Conservation (phyloP, 2,113 vertebrate species). For the Arothron firmamentum region DNA sequence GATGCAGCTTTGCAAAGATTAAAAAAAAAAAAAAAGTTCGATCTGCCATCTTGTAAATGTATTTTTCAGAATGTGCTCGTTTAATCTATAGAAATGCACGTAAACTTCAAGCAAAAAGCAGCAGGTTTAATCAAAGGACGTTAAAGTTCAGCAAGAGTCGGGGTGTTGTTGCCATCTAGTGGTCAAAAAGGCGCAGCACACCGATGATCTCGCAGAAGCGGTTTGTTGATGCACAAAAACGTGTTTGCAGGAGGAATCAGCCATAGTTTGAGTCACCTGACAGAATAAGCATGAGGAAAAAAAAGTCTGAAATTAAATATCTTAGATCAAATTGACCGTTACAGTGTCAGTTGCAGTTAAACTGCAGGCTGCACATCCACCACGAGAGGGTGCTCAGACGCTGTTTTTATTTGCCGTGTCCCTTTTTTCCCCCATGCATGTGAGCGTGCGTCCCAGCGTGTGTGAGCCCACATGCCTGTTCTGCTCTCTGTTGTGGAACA, state of each 20-base stretch:
- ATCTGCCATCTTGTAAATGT: neutral
- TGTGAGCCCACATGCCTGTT: slow-evolving; percentile 49
- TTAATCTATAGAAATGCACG: neutral
- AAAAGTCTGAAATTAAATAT: neutral
- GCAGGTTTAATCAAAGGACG: neutral
- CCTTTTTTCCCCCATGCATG: slow-evolving; percentile 1
- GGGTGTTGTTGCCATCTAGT: slow-evolving; percentile 49
- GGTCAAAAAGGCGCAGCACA: slow-evolving; percentile 23
- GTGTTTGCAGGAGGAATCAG: too few relatives aligned
- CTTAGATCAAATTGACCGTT: neutral
- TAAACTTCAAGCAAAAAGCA: too few relatives aligned
- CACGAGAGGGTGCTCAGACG: slow-evolving; percentile 60
- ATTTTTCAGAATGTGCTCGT: neutral
- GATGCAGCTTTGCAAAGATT: too few relatives aligned
- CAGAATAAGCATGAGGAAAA: too few relatives aligned
- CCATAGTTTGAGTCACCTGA: too few relatives aligned
- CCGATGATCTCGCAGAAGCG: neutral
- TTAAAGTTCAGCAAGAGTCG: neutral
- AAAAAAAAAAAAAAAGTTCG: neutral
- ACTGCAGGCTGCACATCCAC: slow-evolving; percentile 12
- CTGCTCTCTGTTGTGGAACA: slow-evolving; percentile 74
- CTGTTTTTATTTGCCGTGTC: slow-evolving; percentile 28
- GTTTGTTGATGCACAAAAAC: too few relatives aligned
- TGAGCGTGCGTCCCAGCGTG: slow-evolving; percentile 18
- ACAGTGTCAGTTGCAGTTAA: neutral